Percentiles rank a stretch among this genome's conserved stretches.
Evolutionary conservation across 2,797 vertebrate genomes (phyloP).

Genomic region (Limosa lapponica): DNA sequence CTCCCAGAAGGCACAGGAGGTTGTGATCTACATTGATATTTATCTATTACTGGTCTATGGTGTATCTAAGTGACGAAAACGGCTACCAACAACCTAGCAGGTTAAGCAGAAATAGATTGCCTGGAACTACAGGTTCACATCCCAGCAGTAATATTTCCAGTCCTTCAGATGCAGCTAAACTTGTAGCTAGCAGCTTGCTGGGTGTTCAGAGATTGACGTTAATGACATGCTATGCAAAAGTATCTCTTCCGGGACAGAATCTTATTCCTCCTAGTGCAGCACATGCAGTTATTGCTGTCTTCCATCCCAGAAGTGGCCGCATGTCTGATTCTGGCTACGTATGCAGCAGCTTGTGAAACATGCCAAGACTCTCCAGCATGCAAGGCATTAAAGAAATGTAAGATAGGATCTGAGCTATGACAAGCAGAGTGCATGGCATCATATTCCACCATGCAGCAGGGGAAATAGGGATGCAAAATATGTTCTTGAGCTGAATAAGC

Average conservation of each 20-base stretch:
- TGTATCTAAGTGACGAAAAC: background rate
- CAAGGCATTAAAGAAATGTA: slow-evolving; percentile 46
- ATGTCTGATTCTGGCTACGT: slow-evolving; percentile 12
- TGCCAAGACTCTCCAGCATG: background rate
- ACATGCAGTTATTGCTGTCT: background rate
- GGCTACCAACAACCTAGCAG: background rate
- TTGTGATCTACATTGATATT: background rate
- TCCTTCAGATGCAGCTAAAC: background rate
- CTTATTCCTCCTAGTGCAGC: background rate
- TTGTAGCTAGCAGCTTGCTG: background rate
- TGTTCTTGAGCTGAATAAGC: slow-evolving; percentile 38
- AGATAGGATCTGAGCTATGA: slow-evolving; percentile 43
- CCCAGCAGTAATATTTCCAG: background rate
- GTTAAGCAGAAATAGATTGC: background rate
- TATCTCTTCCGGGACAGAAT: slow-evolving; percentile 18
- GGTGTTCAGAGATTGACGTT: background rate
- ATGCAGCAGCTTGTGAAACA: slow-evolving; percentile 47
- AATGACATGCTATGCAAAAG: slow-evolving; percentile 27
- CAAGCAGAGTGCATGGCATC: slow-evolving; percentile 42
- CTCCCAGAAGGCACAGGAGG: background rate
- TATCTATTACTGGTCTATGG: background rate
- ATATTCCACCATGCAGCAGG: slow-evolving; percentile 20
- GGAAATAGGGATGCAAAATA: slow-evolving; percentile 42
- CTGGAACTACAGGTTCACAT: slow-evolving; percentile 22
- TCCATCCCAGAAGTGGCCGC: background rate